These are phyloP conservation scores for Amblyopsis rosae DNA, from an alignment of 2,113 vertebrate genomes.

Conservation along the genomic window DNA sequence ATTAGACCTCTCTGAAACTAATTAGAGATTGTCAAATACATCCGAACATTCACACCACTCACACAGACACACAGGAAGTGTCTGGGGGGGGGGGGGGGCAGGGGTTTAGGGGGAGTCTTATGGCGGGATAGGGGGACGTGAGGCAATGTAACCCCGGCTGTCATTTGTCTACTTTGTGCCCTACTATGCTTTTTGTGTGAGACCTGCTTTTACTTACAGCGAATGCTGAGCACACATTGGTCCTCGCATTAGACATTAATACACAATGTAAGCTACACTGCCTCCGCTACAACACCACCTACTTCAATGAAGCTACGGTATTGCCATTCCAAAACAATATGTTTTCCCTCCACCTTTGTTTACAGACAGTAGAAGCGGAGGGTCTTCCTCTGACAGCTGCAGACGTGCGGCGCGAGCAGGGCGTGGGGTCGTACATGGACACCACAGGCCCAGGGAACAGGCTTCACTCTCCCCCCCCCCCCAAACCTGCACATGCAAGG, in stretches of 20 bases:
- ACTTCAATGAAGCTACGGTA: neutral
- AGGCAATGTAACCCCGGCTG: neutral
- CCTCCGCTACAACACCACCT: too few relatives aligned
- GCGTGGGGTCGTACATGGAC: conserved; percentile 26
- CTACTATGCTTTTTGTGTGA: too few relatives aligned
- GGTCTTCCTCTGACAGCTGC: conserved; percentile 25
- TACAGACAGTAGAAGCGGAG: conserved; percentile 2
- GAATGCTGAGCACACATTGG: too few relatives aligned
- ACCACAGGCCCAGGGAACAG: conserved; percentile 37
- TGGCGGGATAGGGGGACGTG: neutral
- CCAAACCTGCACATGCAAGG: conserved; percentile 39
- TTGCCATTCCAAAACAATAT: neutral
- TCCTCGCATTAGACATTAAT: too few relatives aligned
- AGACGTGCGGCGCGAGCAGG: conserved; percentile 23
- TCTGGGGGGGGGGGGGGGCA: conserved; percentile 29
- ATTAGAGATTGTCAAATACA: conserved; percentile 86
- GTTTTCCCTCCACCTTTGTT: neutral
- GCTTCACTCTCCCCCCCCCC: conserved; percentile 38
- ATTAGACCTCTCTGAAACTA: conserved; percentile 85
- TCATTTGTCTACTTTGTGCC: neutral
- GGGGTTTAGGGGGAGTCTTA: neutral
- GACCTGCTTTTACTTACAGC: too few relatives aligned
- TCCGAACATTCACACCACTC: conserved; percentile 81
- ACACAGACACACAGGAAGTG: conserved; percentile 60
- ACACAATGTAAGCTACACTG: too few relatives aligned